Evolutionary conservation across 2,113 vertebrate genomes (phyloP).

Genomic region (Calyptommatus sinebrachiatus): DNA sequence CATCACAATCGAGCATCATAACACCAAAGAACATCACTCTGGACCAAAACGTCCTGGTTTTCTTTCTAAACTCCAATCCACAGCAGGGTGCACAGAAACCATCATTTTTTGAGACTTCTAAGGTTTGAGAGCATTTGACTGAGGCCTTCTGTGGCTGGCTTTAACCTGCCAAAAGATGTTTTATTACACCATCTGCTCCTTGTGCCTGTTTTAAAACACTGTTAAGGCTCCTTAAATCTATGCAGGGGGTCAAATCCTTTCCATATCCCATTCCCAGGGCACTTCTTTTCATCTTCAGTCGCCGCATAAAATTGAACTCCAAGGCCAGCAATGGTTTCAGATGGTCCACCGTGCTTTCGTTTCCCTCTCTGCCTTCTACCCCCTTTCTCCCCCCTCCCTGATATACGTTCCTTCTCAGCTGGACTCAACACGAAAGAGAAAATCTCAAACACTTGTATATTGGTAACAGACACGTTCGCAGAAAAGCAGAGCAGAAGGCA

Average conservation of each 20-base stretch:
- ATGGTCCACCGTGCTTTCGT: background rate
- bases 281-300: background rate
- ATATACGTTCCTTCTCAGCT: background rate
- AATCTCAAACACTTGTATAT: background rate
- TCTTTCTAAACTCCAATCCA: too few relatives aligned
- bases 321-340: background rate
- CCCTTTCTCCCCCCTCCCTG: background rate
- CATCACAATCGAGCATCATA: too few relatives aligned
- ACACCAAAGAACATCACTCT: too few relatives aligned
- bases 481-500: background rate
- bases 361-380: background rate
- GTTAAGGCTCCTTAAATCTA: background rate
- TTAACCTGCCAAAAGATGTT: background rate
- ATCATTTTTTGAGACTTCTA: background rate
- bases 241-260: background rate
- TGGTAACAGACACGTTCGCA: conserved; percentile 1
- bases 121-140: background rate
- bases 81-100: too few relatives aligned
- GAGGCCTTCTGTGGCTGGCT: background rate
- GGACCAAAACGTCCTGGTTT: too few relatives aligned
- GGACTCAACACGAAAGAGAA: conserved; percentile 3
- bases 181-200: background rate
- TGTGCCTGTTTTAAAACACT: background rate
- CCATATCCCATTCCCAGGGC: background rate
- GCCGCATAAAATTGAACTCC: background rate